Percentiles rank a stretch among this genome's conserved stretches.
Conservation (phyloP, 2,113 vertebrate genomes). For the Pelodiscus sinensis region DNA sequence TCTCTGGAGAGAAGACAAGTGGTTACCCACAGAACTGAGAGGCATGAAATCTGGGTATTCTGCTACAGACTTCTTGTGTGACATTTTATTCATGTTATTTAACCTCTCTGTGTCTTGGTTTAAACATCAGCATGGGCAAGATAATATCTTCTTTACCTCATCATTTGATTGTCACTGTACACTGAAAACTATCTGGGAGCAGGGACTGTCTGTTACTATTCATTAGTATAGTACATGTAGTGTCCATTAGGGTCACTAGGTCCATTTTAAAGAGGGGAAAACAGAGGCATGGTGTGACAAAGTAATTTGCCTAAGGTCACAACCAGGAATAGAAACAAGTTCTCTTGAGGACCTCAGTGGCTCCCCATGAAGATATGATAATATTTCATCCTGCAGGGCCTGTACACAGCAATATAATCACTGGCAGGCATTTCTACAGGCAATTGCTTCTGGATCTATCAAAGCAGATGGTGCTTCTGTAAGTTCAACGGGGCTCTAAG, state of each 20-base stretch:
- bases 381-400: neutral
- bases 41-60: neutral
- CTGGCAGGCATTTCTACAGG: rapidly evolving
- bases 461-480: neutral
- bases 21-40: neutral
- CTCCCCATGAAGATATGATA: neutral
- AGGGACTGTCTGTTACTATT: neutral
- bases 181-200: neutral
- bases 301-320: neutral
- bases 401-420: neutral
- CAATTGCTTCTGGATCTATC: rapidly evolving
- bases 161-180: neutral
- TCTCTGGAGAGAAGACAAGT: neutral
- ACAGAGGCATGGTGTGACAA: neutral
- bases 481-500: rapidly evolving
- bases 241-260: neutral
- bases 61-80: neutral
- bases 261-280: neutral
- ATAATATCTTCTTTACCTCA: rapidly evolving
- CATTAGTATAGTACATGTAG: neutral
- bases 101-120: neutral
- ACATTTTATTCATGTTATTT: neutral
- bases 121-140: rapidly evolving
- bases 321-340: neutral
- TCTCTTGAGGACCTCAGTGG: neutral